A percentile compares a stretch with the other conserved stretches of the same genome.
Conservation (phyloP, 2,888 invertebrate genomes). For the Melangyna quadrimaculata region DNA sequence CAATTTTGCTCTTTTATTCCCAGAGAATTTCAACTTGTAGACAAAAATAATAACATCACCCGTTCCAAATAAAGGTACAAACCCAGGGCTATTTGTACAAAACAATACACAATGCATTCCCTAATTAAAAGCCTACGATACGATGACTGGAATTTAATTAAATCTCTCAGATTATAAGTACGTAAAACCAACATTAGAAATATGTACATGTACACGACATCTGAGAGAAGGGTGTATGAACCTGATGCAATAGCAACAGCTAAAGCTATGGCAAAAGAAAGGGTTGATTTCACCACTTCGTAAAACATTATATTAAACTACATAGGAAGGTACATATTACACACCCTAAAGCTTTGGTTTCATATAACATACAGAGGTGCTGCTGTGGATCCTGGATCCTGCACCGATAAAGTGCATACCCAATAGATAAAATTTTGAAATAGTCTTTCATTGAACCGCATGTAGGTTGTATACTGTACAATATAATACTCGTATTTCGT, state of each 20-base stretch:
- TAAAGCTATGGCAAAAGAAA: background rate
- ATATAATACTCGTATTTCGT: too few relatives aligned
- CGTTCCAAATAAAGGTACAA: background rate
- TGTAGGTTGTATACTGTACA: background rate
- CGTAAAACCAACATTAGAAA: conserved; percentile 32
- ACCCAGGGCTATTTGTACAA: conserved; percentile 25
- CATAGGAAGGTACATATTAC: too few relatives aligned
- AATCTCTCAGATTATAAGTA: conserved; percentile 61
- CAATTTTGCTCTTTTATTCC: conserved; percentile 19
- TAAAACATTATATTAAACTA: background rate
- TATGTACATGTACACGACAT: background rate
- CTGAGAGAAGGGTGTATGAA: background rate
- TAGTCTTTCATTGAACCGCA: conserved; percentile 19
- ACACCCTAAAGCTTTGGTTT: background rate
- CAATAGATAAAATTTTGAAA: conserved; percentile 35
- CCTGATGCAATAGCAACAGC: background rate
- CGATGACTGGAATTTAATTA: conserved; percentile 69
- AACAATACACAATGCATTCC: conserved; percentile 45
- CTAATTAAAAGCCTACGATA: conserved; percentile 64
- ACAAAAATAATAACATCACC: conserved; percentile 10
- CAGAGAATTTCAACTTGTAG: conserved; percentile 1
- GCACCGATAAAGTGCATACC: conserved; percentile 40
- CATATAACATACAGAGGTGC: background rate
- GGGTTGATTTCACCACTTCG: background rate
- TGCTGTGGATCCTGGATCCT: background rate